Evolutionary conservation across 2,888 invertebrate species (phyloP).

Genomic region (Hyposoter dolosus): DNA sequence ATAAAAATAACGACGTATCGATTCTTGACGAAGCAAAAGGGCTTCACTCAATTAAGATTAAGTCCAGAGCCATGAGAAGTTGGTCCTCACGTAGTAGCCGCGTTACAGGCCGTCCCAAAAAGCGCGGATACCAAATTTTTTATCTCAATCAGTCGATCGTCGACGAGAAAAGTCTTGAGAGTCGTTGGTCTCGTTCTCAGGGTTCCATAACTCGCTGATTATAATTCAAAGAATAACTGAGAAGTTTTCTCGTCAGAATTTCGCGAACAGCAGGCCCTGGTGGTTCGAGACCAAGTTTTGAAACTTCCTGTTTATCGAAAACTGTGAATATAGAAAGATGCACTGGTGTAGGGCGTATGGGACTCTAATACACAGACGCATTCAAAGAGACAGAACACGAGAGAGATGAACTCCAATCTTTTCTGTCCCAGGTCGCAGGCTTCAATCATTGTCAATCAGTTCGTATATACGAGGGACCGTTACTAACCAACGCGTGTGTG

Average conservation of each 20-base stretch:
- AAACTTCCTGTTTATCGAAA: neutral
- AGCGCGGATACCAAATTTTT: neutral
- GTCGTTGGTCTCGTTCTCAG: too few relatives aligned
- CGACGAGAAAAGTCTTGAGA: neutral
- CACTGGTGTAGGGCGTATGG: constrained; percentile 42
- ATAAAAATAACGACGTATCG: constrained; percentile 36
- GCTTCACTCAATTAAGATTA: neutral
- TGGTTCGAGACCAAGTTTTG: neutral
- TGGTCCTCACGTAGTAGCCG: neutral
- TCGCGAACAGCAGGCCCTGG: neutral
- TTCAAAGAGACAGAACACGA: constrained; percentile 33
- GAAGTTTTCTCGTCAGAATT: neutral
- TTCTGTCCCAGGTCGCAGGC: constrained; percentile 69
- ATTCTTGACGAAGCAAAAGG: constrained; percentile 10
- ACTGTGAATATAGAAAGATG: neutral
- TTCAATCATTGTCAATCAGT: constrained; percentile 81
- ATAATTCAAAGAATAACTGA: neutral
- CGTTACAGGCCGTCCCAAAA: neutral
- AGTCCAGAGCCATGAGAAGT: neutral
- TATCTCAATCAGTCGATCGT: too few relatives aligned
- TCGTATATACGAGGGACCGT: constrained; percentile 77
- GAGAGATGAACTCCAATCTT: constrained; percentile 62
- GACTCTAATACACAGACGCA: constrained; percentile 27
- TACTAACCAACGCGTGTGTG: constrained; percentile 67
- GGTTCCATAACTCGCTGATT: neutral